Base-by-base conservation (phyloP, 2,113 vertebrate genomes). In the Dipodomys spectabilis region DNA sequence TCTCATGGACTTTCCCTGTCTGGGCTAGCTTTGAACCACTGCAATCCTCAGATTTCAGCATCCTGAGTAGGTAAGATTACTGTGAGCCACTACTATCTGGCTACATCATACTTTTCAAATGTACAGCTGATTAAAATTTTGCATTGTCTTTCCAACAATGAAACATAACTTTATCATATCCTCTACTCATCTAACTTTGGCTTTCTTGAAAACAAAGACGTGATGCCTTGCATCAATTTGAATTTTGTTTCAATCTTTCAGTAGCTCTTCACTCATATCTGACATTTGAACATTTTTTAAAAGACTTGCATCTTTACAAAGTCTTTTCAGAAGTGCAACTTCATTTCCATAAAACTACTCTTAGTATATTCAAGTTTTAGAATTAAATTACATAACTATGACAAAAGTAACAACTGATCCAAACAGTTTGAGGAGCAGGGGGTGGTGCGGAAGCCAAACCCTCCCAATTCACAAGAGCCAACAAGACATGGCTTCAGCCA, bases 241-340 rank as follows among this genome's bases (percentile, higher is more conserved):
- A 86, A 86, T 86, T 74, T 39, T 71, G 11, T 32, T 53, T 30
- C 35, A 75, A 81, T 62, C 35, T 94, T 82, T 81, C 35, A 77
- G 22, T 88, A 78, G 28, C 27, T 67, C 85, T 67, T 94, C 44
- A 77, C 8, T 15, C n/a, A 86, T 77, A 75, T 28, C 81, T 95
- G 93, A 94, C 23, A 81, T 95, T 28, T 39, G 71, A 27, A 53
- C 53, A 71, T n/a, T 92, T 82, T 89, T 91, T 44, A 49, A 71
- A 74, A 95, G 39, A 88, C 35, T 69, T 19, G 72, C 44, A 94
- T 49, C 72, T 92, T 92, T 39, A 64, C 71, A 69, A 89, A 78
- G 25, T 67, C 88, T 94, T 80, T 91, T 32, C 74, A 84, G 62
- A 96, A 91, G 93, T 19, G 32, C 13, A 84, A 68, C 28, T 78